phyloP scores from a whole-genome alignment of 2,888 invertebrate genomes.

The Mactromeris polynyma region DNA sequence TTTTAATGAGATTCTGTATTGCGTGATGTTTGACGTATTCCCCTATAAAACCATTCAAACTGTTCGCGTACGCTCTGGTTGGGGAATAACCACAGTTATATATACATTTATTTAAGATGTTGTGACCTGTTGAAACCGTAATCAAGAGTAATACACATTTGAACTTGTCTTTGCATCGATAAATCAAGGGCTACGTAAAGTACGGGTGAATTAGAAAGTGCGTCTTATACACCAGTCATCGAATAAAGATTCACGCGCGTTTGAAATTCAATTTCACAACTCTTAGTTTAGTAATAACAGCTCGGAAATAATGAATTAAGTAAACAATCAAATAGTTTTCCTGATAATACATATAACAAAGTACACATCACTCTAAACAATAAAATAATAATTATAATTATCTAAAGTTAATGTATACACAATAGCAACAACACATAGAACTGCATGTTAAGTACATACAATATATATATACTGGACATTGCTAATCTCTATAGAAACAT shows the following conservation, averaged over 20 bases:
- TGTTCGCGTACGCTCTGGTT: not conserved
- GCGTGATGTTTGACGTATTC: not conserved
- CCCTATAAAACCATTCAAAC: not conserved
- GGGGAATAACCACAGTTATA: not conserved
- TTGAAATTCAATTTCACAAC: too few species aligned
- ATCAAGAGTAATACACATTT: too few species aligned
- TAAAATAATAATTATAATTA: not conserved
- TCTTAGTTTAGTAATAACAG: not conserved
- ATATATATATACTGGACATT: slow-evolving; percentile 7
- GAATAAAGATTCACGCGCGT: too few species aligned
- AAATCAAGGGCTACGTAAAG: too few species aligned
- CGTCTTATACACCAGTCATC: too few species aligned
- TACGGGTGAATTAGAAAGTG: too few species aligned
- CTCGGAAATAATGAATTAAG: not conserved
- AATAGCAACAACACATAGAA: slow-evolving; percentile 17
- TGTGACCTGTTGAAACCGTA: too few species aligned
- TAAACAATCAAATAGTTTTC: not conserved
- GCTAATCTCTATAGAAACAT: slow-evolving; percentile 35
- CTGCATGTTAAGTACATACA: slow-evolving; percentile 13
- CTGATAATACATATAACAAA: slow-evolving; percentile 10
- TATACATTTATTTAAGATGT: not conserved
- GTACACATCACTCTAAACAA: slow-evolving; percentile 5
- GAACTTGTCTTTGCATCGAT: too few species aligned
- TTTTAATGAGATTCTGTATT: not conserved
- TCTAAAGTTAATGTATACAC: not conserved